Percentiles rank a stretch among this genome's conserved stretches.
Evolutionary conservation across 2,113 vertebrate species (phyloP).

Genomic region (Myiozetetes cayanensis): DNA sequence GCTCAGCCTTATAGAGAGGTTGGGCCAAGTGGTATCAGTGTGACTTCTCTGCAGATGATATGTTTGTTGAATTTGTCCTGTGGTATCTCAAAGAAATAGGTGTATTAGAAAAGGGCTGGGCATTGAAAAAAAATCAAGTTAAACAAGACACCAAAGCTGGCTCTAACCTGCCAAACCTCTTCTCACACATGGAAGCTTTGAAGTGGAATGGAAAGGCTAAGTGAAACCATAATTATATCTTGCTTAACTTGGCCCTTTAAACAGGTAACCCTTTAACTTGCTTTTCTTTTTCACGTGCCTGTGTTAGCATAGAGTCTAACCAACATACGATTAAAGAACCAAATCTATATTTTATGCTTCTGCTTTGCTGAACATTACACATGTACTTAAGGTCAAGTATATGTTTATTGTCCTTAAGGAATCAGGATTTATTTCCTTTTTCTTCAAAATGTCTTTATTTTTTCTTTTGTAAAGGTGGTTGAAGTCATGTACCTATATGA

Average conservation of each 20-base stretch:
- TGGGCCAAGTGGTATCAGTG: background rate
- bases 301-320: background rate
- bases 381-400: background rate
- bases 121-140: background rate
- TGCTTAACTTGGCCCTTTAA: constrained; percentile 29
- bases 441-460: background rate
- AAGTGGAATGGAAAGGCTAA: constrained; percentile 27
- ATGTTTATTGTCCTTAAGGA: background rate
- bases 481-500: background rate
- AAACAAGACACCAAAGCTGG: background rate
- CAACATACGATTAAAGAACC: background rate
- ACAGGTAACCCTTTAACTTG: background rate
- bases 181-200: constrained; percentile 11
- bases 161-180: background rate
- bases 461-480: background rate
- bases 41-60: background rate
- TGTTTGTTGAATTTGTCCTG: background rate
- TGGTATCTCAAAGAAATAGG: background rate
- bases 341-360: background rate
- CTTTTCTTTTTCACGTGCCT: background rate
- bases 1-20: background rate
- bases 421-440: background rate
- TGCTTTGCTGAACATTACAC: background rate
- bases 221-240: background rate
- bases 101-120: background rate